phyloP scores from a whole-genome alignment of 2,797 vertebrate species.

The Orientallactaga sibirica region DNA sequence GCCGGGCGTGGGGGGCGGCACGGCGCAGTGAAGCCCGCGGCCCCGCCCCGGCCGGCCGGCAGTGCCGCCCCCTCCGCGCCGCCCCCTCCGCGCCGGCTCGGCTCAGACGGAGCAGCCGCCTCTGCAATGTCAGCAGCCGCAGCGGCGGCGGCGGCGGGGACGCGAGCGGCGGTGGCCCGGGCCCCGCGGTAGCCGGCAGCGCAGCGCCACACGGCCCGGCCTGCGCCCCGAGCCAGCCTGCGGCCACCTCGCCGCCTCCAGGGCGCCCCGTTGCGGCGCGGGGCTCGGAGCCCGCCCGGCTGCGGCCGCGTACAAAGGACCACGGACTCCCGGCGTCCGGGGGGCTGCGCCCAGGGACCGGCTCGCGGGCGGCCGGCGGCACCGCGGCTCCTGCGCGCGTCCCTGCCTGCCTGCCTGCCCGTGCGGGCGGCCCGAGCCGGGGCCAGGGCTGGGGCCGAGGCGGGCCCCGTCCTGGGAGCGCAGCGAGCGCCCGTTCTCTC shows the following conservation, averaged over 20 bases:
- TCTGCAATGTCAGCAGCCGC: conserved; percentile 79
- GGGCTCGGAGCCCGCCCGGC: conserved; percentile 32
- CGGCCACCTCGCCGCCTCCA: neutral
- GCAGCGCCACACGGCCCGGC: conserved; percentile 40
- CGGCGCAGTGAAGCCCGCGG: conserved; percentile 62
- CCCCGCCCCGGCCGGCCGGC: conserved; percentile 71
- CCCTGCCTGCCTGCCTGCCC: neutral
- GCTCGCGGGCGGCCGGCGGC: neutral
- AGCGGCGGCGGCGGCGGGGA: conserved; percentile 71
- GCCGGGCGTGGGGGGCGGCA: conserved; percentile 66
- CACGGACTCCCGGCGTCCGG: conserved; percentile 1
- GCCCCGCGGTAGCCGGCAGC: conserved; percentile 71
- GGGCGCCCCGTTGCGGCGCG: neutral
- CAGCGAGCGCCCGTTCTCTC: conserved; percentile 24
- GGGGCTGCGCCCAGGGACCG: conserved; percentile 13
- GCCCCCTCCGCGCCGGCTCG: conserved; percentile 26
- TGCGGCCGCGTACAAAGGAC: conserved; percentile 75
- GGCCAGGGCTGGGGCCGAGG: neutral
- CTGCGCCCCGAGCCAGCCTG: neutral
- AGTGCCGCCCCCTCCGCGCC: conserved; percentile 76
- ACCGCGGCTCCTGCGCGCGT: neutral
- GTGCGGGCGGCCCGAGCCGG: neutral
- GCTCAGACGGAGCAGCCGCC: conserved; percentile 75
- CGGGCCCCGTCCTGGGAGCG: conserved; percentile 39
- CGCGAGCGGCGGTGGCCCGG: conserved; percentile 54